These are phyloP conservation scores for Triplophysa tibetana DNA, from an alignment of 2,113 vertebrate species.

Conservation along the genomic window DNA sequence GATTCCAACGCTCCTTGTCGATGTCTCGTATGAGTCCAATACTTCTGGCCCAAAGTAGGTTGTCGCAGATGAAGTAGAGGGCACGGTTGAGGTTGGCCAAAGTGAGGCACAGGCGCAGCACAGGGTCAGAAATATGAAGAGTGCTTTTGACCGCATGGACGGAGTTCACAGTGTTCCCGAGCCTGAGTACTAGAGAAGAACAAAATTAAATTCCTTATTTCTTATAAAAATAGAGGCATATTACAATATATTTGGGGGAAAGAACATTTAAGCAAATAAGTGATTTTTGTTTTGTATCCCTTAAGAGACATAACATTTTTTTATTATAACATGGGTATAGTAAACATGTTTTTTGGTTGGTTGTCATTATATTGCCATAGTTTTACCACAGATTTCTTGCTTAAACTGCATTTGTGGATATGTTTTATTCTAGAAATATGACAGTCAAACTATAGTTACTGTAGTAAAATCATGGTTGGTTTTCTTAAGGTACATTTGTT, in stretches of 20 bases:
- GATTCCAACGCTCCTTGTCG: constrained; percentile 80
- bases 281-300: neutral
- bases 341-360: no score
- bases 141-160: constrained; percentile 80
- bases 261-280: neutral
- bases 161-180: constrained; percentile 86
- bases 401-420: no score
- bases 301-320: no score
- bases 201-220: constrained; percentile 33
- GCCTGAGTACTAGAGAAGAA: constrained; percentile 84
- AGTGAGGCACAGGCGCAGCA: constrained; percentile 83
- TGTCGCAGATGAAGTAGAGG: constrained; percentile 88
- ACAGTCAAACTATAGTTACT: no score
- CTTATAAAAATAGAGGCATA: neutral
- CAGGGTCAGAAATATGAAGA: constrained; percentile 71
- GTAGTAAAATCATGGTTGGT: no score
- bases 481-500: no score
- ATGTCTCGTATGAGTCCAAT: constrained; percentile 74
- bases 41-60: constrained; percentile 80
- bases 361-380: no score
- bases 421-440: no score
- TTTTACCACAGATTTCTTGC: no score
- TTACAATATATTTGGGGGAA: neutral
- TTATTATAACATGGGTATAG: no score
- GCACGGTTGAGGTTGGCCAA: constrained; percentile 80